Conservation (phyloP, 2,113 vertebrate genomes). For the Epinephelus cyanopodus region DNA sequence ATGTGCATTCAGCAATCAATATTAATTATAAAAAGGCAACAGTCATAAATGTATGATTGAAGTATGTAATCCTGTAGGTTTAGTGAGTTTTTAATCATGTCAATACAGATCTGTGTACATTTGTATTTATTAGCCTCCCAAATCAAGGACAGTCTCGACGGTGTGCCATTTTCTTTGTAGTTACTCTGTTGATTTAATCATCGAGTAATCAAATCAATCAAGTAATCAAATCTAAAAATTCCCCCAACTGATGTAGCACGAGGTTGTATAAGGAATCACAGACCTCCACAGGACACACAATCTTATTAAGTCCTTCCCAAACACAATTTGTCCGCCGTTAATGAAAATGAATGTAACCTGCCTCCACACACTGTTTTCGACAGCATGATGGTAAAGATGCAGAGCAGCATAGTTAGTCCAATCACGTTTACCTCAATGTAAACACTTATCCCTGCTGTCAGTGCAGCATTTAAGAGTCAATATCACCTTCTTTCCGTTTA, state of each 20-base stretch:
- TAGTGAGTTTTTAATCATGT: neutral
- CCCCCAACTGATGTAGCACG: constrained; percentile 56
- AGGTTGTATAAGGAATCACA: constrained; percentile 59
- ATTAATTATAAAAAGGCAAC: neutral
- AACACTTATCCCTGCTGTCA: constrained; percentile 25
- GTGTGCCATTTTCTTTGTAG: constrained; percentile 36
- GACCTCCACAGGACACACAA: constrained; percentile 63
- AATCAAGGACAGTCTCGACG: constrained; percentile 4
- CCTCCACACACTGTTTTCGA: constrained; percentile 38
- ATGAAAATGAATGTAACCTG: constrained; percentile 75
- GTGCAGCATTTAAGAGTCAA: neutral
- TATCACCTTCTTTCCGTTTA: neutral
- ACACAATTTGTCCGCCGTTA: constrained; percentile 65
- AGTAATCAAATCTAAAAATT: constrained; percentile 71
- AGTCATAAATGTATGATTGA: neutral
- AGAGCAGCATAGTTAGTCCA: neutral
- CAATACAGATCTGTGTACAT: neutral
- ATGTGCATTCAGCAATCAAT: neutral
- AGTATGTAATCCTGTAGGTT: neutral
- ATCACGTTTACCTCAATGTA: constrained; percentile 8
- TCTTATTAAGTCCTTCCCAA: constrained; percentile 69
- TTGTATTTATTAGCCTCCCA: neutral
- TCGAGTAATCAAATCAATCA: constrained; percentile 67
- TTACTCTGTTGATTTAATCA: constrained; percentile 57
- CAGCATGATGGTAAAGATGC: constrained; percentile 15